Evolutionary conservation across 2,113 vertebrate genomes (phyloP).

Genomic region (Notarius quadriscutis): DNA sequence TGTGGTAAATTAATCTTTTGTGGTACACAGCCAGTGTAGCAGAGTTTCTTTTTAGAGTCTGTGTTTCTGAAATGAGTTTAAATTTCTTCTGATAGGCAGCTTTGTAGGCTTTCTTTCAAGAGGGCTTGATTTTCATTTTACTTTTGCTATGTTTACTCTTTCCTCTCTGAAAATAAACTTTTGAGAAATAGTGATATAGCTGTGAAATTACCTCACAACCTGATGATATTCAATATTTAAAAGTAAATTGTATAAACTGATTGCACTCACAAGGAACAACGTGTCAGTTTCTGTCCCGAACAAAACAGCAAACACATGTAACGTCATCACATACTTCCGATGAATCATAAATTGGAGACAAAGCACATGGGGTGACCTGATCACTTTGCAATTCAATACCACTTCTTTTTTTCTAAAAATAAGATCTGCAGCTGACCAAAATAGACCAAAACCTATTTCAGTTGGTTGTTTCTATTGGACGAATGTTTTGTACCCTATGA

Average conservation of each 20-base stretch:
- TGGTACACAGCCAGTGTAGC: not conserved
- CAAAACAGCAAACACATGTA: slow-evolving; percentile 50
- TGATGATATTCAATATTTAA: slow-evolving; percentile 32
- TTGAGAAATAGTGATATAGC: not conserved
- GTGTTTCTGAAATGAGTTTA: not conserved
- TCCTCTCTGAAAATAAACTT: no score
- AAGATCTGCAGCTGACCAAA: slow-evolving; percentile 66
- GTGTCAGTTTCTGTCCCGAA: slow-evolving; percentile 44
- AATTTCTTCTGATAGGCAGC: not conserved
- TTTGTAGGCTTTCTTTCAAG: not conserved
- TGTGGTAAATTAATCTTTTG: not conserved
- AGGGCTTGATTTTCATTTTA: not conserved
- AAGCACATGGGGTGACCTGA: slow-evolving; percentile 65
- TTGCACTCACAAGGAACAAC: slow-evolving; percentile 56
- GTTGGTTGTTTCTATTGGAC: slow-evolving; percentile 74
- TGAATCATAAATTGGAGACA: slow-evolving; percentile 64
- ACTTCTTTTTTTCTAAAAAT: slow-evolving; percentile 69
- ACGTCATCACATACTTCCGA: slow-evolving; percentile 71
- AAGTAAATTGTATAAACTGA: slow-evolving; percentile 60
- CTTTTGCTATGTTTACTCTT: not conserved
- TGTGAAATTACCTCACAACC: not conserved
- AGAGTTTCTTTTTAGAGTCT: not conserved
- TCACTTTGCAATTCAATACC: slow-evolving; percentile 69
- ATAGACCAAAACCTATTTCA: slow-evolving; percentile 76
- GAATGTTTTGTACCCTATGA: slow-evolving; percentile 50